These are phyloP conservation scores for Neodon shergylaensis DNA, from an alignment of 2,113 vertebrate species.

Conservation along the genomic window DNA sequence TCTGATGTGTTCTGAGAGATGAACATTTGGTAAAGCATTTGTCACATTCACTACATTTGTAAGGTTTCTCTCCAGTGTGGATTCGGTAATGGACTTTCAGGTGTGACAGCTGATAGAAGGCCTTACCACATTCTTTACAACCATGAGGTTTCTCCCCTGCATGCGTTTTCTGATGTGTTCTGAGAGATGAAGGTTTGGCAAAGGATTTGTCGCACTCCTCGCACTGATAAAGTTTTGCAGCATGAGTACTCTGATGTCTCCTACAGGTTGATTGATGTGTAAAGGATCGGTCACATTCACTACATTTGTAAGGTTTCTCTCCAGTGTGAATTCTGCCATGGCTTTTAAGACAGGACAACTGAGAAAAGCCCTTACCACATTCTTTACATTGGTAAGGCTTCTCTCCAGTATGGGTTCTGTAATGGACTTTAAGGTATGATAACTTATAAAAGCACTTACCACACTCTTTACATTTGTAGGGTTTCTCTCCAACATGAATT, in stretches of 20 bases:
- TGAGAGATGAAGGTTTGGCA: not conserved
- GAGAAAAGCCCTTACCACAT: not conserved
- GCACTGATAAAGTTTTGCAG: not conserved
- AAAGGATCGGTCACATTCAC: not conserved
- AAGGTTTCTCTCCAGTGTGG: not conserved
- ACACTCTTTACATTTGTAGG: not conserved
- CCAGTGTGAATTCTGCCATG: not conserved
- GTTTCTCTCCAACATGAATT: not conserved
- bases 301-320: constrained; percentile 8
- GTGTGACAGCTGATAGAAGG: not conserved
- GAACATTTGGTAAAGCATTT: not conserved
- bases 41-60: not conserved
- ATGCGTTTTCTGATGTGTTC: not conserved
- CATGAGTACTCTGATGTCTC: not conserved
- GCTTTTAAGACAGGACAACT: not conserved
- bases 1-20: not conserved
- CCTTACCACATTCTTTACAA: not conserved
- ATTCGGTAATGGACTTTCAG: not conserved
- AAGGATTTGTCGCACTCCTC: not conserved
- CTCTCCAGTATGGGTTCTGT: not conserved
- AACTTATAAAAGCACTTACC: not conserved
- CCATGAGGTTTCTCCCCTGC: not conserved
- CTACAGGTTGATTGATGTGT: not conserved
- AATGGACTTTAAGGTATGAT: not conserved
- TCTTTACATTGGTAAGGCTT: not conserved